Percentiles rank a stretch among this genome's conserved stretches.
These are phyloP conservation scores for Drosophila birchii DNA, from an alignment of 2,888 invertebrate species.

Conservation along the genomic window DNA sequence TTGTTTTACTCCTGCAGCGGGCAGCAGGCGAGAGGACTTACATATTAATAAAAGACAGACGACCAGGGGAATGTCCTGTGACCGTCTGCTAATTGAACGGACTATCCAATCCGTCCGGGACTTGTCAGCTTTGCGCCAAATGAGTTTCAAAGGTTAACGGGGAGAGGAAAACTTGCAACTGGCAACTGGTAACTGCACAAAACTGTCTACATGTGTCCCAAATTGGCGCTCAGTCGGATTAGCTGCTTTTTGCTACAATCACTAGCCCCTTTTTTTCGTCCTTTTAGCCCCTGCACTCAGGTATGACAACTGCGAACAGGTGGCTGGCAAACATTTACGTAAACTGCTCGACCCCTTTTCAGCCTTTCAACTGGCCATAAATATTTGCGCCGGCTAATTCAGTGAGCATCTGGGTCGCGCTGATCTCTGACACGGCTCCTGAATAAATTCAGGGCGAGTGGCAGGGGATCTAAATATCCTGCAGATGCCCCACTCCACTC, in stretches of 20 bases:
- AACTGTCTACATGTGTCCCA: conserved; percentile 59
- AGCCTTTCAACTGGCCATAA: conserved; percentile 45
- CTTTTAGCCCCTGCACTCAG: conserved; percentile 25
- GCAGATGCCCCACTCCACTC: conserved; percentile 7
- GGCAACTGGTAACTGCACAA: conserved; percentile 35
- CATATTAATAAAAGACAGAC: conserved; percentile 61
- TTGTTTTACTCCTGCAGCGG: conserved; percentile 4
- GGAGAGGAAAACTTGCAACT: conserved; percentile 23
- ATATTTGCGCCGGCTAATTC: conserved; percentile 55
- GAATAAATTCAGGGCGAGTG: conserved; percentile 40
- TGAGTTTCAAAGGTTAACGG: conserved; percentile 52
- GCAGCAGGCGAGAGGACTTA: conserved; percentile 41
- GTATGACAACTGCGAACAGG: conserved; percentile 66
- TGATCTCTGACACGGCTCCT: conserved; percentile 65
- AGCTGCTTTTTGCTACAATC: conserved; percentile 55
- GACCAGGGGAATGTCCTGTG: conserved; percentile 40
- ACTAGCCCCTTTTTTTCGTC: conserved; percentile 38
- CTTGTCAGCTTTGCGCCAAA: conserved; percentile 46
- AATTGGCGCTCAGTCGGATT: conserved; percentile 71
- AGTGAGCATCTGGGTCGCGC: conserved; percentile 58
- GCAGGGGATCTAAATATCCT: conserved; percentile 16
- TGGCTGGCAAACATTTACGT: conserved; percentile 62
- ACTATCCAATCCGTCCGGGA: conserved; percentile 33
- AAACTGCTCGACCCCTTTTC: conserved; percentile 43
- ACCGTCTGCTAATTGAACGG: conserved; percentile 62